These are phyloP conservation scores for Gymnoscopelus microlampas DNA, from an alignment of 2,797 vertebrate genomes.

Conservation along the genomic window DNA sequence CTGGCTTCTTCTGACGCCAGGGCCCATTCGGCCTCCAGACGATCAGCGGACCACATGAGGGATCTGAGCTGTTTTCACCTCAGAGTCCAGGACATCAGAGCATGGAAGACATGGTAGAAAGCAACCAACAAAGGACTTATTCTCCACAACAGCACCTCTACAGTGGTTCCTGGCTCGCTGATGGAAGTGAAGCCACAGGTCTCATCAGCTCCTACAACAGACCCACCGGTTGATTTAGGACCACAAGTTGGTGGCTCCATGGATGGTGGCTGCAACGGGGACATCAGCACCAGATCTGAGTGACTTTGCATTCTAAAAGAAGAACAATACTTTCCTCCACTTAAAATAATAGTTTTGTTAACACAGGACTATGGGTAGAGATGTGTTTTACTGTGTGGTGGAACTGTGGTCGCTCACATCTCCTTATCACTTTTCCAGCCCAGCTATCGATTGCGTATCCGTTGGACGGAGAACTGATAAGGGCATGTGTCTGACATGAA, in stretches of 20 bases:
- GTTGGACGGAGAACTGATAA: constrained; percentile 99
- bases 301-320: constrained; percentile 19
- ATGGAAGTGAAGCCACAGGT: constrained; percentile 29
- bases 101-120: constrained; percentile 34
- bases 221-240: constrained; percentile 12
- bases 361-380: constrained; percentile 17
- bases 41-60: constrained; percentile 38
- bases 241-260: constrained; percentile 19
- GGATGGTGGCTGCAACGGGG: constrained; percentile 21
- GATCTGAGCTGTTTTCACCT: constrained; percentile 16
- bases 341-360: constrained; percentile 10
- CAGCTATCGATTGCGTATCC: constrained; percentile 89
- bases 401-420: constrained; percentile 83
- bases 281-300: not conserved
- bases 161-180: constrained; percentile 6
- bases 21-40: constrained; percentile 36
- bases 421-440: constrained; percentile 99
- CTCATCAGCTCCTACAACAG: constrained; percentile 5
- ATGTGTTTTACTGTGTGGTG: constrained; percentile 35
- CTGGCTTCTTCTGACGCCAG: constrained; percentile 34
- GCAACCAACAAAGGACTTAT: constrained; percentile 20
- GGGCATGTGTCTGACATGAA: constrained; percentile 87
- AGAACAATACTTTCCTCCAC: constrained; percentile 20
- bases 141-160: constrained; percentile 21
- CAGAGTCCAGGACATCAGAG: not conserved